phyloP scores from a whole-genome alignment of 2,113 vertebrate species.

The Hippocampus abdominalis region DNA sequence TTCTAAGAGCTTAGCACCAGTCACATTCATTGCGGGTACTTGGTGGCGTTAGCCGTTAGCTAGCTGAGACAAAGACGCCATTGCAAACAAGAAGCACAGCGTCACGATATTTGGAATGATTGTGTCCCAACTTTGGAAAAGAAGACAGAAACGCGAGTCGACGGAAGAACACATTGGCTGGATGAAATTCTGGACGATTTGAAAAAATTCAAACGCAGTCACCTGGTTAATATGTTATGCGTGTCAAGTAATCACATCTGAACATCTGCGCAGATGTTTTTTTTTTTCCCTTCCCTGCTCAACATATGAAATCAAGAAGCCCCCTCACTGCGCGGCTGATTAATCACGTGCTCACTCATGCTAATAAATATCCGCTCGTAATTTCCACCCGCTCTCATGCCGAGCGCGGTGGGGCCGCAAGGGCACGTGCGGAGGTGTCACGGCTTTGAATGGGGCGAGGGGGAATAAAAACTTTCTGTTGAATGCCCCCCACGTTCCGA shows the following conservation, averaged over 20 bases:
- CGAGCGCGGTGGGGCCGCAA: slow-evolving; percentile 38
- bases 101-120: not conserved
- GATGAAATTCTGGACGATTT: too few species aligned
- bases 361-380: slow-evolving; percentile 60
- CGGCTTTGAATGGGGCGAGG: slow-evolving; percentile 22
- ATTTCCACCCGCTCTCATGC: slow-evolving; percentile 33
- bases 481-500: slow-evolving; percentile 7
- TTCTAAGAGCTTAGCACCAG: slow-evolving; percentile 1
- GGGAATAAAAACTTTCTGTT: slow-evolving; percentile 25
- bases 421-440: slow-evolving; percentile 22
- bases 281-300: slow-evolving; percentile 36
- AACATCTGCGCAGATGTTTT: slow-evolving; percentile 49
- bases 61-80: not conserved
- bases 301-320: slow-evolving; percentile 24
- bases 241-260: slow-evolving; percentile 45
- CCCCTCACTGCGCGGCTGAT: slow-evolving; percentile 52
- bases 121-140: too few species aligned
- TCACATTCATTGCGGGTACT: not conserved
- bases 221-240: slow-evolving; percentile 24
- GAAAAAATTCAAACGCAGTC: not conserved
- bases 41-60: not conserved
- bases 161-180: too few species aligned
- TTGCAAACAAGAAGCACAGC: not conserved
- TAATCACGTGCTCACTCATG: slow-evolving; percentile 56
- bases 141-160: too few species aligned